Evolutionary conservation across 2,797 vertebrate species (phyloP).

Genomic region (Apogon hyalosoma): DNA sequence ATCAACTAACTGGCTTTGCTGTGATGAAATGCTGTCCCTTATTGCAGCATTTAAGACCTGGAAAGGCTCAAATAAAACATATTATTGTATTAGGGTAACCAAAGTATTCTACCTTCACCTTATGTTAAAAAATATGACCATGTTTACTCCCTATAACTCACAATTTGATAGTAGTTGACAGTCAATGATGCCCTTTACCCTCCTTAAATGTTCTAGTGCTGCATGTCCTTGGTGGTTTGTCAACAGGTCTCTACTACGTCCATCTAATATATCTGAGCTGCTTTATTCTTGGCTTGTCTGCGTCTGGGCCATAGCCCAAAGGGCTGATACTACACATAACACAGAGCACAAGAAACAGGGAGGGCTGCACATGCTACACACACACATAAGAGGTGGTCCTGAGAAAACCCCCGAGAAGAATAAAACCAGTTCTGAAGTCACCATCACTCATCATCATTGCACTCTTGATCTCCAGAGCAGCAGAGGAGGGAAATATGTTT

Average conservation of each 20-base stretch:
- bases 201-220: conserved; percentile 36
- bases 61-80: neutral
- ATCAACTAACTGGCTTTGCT: neutral
- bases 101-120: neutral
- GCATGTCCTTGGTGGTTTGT: conserved; percentile 46
- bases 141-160: neutral
- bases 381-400: conserved; percentile 64
- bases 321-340: conserved; percentile 59
- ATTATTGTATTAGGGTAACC: neutral
- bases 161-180: conserved; percentile 7
- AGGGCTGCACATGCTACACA: conserved; percentile 35
- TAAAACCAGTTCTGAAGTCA: conserved; percentile 75
- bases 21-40: neutral
- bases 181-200: conserved; percentile 26
- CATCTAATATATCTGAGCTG: conserved; percentile 49
- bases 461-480: conserved; percentile 69
- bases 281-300: conserved; percentile 63
- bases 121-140: neutral
- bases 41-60: neutral
- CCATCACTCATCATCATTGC: conserved; percentile 78
- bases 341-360: conserved; percentile 53
- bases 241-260: conserved; percentile 58
- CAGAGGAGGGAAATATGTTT: conserved; percentile 66
- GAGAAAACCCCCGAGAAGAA: conserved; percentile 75
- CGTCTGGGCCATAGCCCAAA: conserved; percentile 58